phyloP scores from a whole-genome alignment of 2,113 vertebrate genomes.

The Phoenicopterus ruber region DNA sequence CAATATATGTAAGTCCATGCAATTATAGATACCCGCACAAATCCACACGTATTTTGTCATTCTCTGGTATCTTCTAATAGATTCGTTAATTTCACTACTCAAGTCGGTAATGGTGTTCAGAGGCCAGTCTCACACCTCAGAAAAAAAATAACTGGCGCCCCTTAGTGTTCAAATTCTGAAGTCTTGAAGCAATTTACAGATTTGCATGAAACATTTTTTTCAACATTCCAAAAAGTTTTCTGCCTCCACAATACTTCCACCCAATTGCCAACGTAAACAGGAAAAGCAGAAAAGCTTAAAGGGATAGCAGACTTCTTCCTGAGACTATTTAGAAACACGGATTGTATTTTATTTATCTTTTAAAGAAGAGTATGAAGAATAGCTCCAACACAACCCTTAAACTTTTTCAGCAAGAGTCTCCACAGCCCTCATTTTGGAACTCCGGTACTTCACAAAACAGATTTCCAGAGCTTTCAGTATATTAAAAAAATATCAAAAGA shows the following conservation, averaged over 20 bases:
- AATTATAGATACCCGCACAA: neutral
- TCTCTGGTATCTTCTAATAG: neutral
- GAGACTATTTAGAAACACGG: neutral
- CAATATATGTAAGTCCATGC: neutral
- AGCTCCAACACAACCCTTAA: neutral
- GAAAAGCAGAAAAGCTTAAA: conserved; percentile 72
- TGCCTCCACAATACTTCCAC: conserved; percentile 72
- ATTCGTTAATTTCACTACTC: neutral
- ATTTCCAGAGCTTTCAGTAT: neutral
- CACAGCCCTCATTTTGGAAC: neutral
- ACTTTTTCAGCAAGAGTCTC: neutral
- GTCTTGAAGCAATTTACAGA: conserved; percentile 50
- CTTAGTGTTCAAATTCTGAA: conserved; percentile 77
- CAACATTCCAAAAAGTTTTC: conserved; percentile 84
- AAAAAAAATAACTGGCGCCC: conserved; percentile 78
- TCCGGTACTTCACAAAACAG: neutral
- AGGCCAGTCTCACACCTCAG: neutral
- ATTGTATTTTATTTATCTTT: neutral
- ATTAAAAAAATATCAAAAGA: neutral
- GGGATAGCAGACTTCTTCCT: conserved; percentile 31
- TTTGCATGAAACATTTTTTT: conserved; percentile 69
- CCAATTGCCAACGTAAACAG: conserved; percentile 73
- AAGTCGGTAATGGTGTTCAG: neutral
- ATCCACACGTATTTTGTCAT: neutral
- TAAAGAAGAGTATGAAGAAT: neutral